phyloP scores from a whole-genome alignment of 2,797 vertebrate genomes.

The Hipposideros larvatus region DNA sequence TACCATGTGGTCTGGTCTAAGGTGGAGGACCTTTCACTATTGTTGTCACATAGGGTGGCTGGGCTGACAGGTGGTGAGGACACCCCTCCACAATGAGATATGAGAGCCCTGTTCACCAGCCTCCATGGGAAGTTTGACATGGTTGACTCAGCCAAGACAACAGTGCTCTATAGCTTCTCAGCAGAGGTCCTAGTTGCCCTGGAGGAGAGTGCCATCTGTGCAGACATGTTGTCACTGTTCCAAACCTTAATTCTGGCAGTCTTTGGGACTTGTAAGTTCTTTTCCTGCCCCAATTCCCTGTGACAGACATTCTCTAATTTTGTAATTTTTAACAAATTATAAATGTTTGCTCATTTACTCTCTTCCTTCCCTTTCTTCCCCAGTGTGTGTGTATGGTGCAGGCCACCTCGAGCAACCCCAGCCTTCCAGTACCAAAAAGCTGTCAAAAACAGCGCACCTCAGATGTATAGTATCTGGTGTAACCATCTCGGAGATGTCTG shows the following conservation, averaged over 20 bases:
- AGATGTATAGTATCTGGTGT: neutral
- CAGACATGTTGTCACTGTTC: neutral
- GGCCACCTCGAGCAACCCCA: neutral
- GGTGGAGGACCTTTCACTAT: neutral
- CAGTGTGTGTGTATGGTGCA: neutral
- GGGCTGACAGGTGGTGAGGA: neutral
- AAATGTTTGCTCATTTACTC: too few relatives aligned
- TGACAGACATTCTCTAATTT: neutral
- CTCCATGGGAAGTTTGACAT: too few relatives aligned
- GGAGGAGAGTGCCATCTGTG: neutral
- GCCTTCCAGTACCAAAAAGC: neutral
- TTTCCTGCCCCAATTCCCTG: neutral
- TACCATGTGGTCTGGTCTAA: neutral
- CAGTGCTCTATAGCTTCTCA: neutral
- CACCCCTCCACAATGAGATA: neutral
- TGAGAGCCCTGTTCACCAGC: neutral
- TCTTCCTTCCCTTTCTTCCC: neutral
- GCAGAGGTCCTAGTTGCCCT: neutral
- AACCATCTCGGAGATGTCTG: neutral
- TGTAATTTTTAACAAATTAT: neutral
- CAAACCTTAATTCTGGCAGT: neutral
- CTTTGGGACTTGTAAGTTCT: neutral
- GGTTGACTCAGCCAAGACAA: neutral
- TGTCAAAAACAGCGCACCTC: neutral
- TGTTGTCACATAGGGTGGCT: neutral